These are phyloP conservation scores for Loris lydekkerianus DNA, from an alignment of 2,797 vertebrate genomes.

Conservation along the genomic window DNA sequence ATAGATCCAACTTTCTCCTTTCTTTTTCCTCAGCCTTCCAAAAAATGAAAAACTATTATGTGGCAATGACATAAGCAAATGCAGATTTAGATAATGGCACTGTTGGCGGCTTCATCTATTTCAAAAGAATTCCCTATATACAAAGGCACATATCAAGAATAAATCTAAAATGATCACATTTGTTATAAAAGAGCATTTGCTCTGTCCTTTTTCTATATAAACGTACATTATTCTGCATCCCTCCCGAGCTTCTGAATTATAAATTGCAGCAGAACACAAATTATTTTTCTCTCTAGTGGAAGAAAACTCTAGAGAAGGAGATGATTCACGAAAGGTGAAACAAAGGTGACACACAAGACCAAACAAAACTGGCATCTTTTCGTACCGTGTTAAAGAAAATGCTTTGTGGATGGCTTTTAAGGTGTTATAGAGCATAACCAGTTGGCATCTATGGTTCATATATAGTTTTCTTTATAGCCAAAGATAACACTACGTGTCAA, in stretches of 20 bases:
- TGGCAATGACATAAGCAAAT: conserved; percentile 35
- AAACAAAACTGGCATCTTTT: background rate
- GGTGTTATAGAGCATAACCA: background rate
- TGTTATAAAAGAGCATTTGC: conserved; percentile 6
- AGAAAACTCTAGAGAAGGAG: background rate
- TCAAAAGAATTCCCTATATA: background rate
- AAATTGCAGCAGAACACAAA: conserved; percentile 1
- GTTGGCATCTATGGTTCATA: background rate
- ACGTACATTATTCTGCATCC: background rate
- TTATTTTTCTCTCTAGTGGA: background rate
- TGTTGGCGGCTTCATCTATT: background rate
- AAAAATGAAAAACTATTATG: conserved; percentile 53
- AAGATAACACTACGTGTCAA: background rate
- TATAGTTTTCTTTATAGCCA: background rate
- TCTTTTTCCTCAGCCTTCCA: conserved; percentile 26
- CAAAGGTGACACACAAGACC: conserved; percentile 32
- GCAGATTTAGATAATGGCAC: conserved; percentile 67
- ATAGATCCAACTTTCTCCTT: conserved; percentile 42
- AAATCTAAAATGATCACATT: conserved; percentile 59
- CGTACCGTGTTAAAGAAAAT: conserved; percentile 42
- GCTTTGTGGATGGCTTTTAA: background rate
- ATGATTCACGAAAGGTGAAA: conserved; percentile 52
- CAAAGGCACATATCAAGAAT: conserved; percentile 35
- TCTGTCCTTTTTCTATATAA: conserved; percentile 26
- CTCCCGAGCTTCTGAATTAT: background rate